Evolutionary conservation across 2,113 vertebrate species (phyloP).

Genomic region (Pelecanoides urinatrix): DNA sequence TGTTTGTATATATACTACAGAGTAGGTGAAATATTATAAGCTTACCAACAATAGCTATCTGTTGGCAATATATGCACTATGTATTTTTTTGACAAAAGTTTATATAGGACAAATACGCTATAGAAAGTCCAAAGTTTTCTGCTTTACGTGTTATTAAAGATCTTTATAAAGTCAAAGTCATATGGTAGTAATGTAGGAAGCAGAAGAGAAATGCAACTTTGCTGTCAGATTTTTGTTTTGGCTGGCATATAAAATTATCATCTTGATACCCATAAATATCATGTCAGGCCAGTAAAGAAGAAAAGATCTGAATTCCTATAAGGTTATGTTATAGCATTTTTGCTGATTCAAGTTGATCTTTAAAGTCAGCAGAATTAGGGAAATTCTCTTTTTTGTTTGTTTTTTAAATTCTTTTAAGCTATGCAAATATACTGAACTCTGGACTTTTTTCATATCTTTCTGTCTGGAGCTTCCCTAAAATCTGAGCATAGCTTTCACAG

Average conservation of each 20-base stretch:
- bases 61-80: fast-evolving
- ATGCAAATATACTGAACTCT: not conserved
- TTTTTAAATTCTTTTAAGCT: not conserved
- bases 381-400: not conserved
- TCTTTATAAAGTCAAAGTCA: not conserved
- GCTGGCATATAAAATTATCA: not conserved
- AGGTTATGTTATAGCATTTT: not conserved
- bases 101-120: not conserved
- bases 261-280: not conserved
- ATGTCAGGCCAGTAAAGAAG: not conserved
- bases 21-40: not conserved
- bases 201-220: not conserved
- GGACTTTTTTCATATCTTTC: not conserved
- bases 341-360: not conserved
- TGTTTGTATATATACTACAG: not conserved
- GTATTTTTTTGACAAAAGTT: not conserved
- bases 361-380: not conserved
- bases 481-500: not conserved
- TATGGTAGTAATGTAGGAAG: not conserved
- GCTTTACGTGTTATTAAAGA: not conserved
- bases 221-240: not conserved
- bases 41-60: not conserved
- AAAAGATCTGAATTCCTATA: not conserved
- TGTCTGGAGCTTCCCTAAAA: not conserved
- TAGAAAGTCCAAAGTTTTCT: not conserved